Base-by-base conservation (phyloP, 2,797 vertebrate genomes). In the Lutra lutra region DNA sequence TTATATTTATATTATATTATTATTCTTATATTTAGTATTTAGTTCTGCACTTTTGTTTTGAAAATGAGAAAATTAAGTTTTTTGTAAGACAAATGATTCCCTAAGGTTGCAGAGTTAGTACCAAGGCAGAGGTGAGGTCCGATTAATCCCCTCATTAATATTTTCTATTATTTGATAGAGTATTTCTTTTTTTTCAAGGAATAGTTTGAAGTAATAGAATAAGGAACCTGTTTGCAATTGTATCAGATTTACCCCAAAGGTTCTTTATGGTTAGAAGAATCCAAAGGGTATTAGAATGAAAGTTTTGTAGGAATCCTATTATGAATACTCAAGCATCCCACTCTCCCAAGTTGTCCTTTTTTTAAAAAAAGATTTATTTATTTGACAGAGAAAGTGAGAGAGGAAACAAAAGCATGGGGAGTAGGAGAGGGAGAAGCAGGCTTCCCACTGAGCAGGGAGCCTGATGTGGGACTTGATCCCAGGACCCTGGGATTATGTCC, bases 241-340 rank as follows among this genome's bases (percentile, higher is more conserved):
- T 91, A 38, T 62, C 66, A 77, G 17, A 95, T 94, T 89, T 92
- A 83, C 14, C 72, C 68, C 46, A 72, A 92, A 91, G 89, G 38
- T 78, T 56, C n/a, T 75, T 51, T 43, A 60, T 73, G 77, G 23
- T 56, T 95, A 66, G 70, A 80, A 89, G 29, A 95, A 80, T 86
- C 35, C 51, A 86, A 43, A 87, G 43, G n/a, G 56, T 64, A 83
- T 70, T 68, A 89, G 29, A 79, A 92, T 11, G 32, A 83, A 87
- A 77, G 9, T 86, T 95, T 88, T 89, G 4, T 8, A 86, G 29
- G 3, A 62, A 85, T 86, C 73, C 56, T 60, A 23, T 56, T 68
- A 64, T 43, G 54, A 12, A 40, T 75, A 66, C 15, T 20, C n/a
- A 54, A 86, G 8, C 43, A 85, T 38, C n/a, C 29, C 23, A 12